These are phyloP conservation scores for Gerris lacustris DNA, from an alignment of 2,888 invertebrate genomes.

Conservation along the genomic window DNA sequence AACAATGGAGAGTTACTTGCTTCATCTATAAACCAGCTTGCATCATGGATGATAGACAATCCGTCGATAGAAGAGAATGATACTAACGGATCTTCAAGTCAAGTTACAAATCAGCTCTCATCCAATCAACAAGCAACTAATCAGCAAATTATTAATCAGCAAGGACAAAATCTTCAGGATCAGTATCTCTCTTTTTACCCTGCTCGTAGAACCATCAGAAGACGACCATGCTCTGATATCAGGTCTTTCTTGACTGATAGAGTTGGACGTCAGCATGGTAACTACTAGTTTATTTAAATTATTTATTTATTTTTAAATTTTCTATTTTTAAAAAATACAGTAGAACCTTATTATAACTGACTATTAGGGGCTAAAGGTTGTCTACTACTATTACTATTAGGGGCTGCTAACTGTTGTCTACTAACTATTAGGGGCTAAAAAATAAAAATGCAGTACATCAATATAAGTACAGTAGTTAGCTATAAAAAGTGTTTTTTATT, in stretches of 20 bases:
- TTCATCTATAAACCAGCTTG: constrained; percentile 44
- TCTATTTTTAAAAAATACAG: too few relatives aligned
- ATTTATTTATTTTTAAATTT: too few relatives aligned
- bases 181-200: background rate
- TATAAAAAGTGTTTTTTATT: too few relatives aligned
- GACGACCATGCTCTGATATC: constrained; percentile 35
- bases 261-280: background rate
- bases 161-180: background rate
- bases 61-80: constrained; percentile 38
- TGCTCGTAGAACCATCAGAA: constrained; percentile 9
- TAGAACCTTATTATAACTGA: too few relatives aligned
- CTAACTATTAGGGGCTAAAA: too few relatives aligned
- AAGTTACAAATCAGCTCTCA: background rate
- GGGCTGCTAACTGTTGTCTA: too few relatives aligned
- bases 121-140: background rate
- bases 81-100: background rate
- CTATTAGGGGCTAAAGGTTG: too few relatives aligned
- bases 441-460: too few relatives aligned
- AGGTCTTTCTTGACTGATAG: constrained; percentile 35
- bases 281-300: too few relatives aligned
- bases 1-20: constrained; percentile 35
- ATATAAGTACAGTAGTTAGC: too few relatives aligned
- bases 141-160: background rate
- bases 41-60: constrained; percentile 54
- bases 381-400: too few relatives aligned